Base-by-base conservation (phyloP, 2,888 invertebrate genomes). In the Leptinotarsa haldemani region DNA sequence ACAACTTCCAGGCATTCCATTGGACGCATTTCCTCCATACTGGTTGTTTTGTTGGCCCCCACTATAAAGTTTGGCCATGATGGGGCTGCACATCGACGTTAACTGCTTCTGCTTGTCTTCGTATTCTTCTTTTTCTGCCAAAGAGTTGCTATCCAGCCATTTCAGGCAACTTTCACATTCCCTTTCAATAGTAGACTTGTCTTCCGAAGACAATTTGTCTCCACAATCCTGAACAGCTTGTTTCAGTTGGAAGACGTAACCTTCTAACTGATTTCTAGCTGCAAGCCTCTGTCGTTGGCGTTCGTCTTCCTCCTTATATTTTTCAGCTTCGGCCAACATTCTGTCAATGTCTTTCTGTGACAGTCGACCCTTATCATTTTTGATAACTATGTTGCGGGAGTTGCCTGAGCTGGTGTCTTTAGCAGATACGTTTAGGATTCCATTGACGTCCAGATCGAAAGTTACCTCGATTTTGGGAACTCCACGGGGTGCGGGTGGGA, bases 281-380 rank as follows among this genome's bases (percentile, higher is more conserved):
- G 90, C 84, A 16, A 95, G 91, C 65, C 91, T 89, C 81, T 93
- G 90, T 22, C 91, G 88, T 81, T 93, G 93, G 82, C 90, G 90
- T 75, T 93, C 92, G 81, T 94, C 94, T 83, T 94, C 94, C 61
- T 92, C 93, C 61, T 91, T 90, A 87, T 93, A 94, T 67, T 88
- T 89, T 82, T 94, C 94, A 0, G 94, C 94, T 77, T 94, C 94
- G 3, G 90, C 87, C 47, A 94, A 87, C 94, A 94, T 95, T 74
- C 93, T 89, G 77, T 95, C 94, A 79, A 95, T 95, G 83, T 95
- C 95, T 12, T 92, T 92, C 84, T 95, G 94, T 20, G 94, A 94
- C 65, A 95, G 88, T 7, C 95, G 90, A 0, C 95, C 94, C 83
- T 93, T 94, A 88, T 95, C 94, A 87, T 95, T 95, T 85, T 93